Percentiles rank a stretch among this genome's conserved stretches.
Evolutionary conservation across 2,888 invertebrate species (phyloP).

Genomic region (Macrosoma leucophasiata): DNA sequence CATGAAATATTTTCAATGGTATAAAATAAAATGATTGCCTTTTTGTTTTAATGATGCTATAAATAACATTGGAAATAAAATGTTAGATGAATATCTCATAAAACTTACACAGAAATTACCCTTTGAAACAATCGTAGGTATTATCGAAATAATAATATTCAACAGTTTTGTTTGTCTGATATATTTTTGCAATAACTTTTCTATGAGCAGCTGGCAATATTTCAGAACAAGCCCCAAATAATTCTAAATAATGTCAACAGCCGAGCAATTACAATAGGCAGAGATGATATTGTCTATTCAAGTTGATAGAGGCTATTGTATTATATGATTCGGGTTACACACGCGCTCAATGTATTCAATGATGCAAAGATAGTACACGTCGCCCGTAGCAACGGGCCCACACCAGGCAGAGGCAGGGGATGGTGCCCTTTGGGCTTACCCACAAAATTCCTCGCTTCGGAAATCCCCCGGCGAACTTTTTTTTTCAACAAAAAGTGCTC

Average conservation of each 20-base stretch:
- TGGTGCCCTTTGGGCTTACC: conserved; percentile 48
- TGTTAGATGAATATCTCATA: conserved; percentile 44
- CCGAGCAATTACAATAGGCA: conserved; percentile 44
- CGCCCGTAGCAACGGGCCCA: conserved; percentile 51
- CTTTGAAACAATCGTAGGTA: too few relatives aligned
- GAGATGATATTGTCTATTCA: conserved; percentile 44
- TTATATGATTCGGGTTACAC: conserved; percentile 5
- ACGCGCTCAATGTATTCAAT: conserved; percentile 40
- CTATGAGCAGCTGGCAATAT: conserved; percentile 43
- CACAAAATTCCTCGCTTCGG: conserved; percentile 54
- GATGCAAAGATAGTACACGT: conserved; percentile 55
- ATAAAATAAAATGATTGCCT: too few relatives aligned
- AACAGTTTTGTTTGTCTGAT: conserved; percentile 24
- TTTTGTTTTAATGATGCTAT: conserved; percentile 47
- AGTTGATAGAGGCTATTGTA: conserved; percentile 25
- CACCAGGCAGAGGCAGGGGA: conserved; percentile 49
- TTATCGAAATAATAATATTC: conserved; percentile 32
- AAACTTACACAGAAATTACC: too few relatives aligned
- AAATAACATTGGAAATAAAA: conserved; percentile 48
- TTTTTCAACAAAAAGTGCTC: conserved; percentile 37
- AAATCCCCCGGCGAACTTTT: conserved; percentile 60
- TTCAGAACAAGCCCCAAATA: conserved; percentile 45
- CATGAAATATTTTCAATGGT: conserved; percentile 33
- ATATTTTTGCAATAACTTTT: conserved; percentile 16
- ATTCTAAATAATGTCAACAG: conserved; percentile 56